phyloP scores from a whole-genome alignment of 2,888 invertebrate genomes.

The Conus canariensis region DNA sequence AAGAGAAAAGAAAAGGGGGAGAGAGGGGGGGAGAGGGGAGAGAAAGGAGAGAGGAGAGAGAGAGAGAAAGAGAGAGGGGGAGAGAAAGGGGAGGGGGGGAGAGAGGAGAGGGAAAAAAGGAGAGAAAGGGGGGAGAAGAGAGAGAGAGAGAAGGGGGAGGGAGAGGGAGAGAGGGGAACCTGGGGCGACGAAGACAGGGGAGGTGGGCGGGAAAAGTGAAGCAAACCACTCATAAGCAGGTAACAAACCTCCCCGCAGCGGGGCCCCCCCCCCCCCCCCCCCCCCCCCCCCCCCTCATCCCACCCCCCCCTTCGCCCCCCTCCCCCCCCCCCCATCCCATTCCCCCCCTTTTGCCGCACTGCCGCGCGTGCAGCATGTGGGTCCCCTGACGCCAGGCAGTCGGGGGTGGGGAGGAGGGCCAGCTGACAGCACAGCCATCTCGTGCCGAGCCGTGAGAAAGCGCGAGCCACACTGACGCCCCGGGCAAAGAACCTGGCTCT shows the following conservation, averaged over 20 bases:
- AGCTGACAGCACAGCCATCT: constrained; percentile 39
- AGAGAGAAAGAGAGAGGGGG: background rate
- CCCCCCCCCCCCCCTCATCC: too few relatives aligned
- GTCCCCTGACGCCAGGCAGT: constrained; percentile 23
- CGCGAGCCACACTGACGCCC: constrained; percentile 3
- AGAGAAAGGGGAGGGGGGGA: background rate
- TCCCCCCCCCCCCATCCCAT: too few relatives aligned
- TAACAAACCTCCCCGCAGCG: too few relatives aligned
- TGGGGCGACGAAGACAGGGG: background rate
- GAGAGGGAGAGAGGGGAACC: background rate
- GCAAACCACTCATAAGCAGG: too few relatives aligned
- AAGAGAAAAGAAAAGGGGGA: background rate
- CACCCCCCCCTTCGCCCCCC: too few relatives aligned
- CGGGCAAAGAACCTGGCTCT: too few relatives aligned
- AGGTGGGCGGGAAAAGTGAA: background rate
- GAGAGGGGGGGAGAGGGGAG: background rate
- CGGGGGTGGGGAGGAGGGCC: constrained; percentile 24
- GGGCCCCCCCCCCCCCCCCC: too few relatives aligned
- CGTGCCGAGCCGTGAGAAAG: constrained; percentile 2
- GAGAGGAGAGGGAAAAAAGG: background rate
- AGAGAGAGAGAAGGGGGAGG: constrained; percentile 26
- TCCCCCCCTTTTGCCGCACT: too few relatives aligned
- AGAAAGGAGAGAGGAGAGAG: background rate
- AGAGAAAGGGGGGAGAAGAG: constrained; percentile 33
- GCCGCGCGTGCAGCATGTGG: constrained; percentile 40